phyloP scores from a whole-genome alignment of 2,797 vertebrate genomes.

The Luscinia luscinia region DNA sequence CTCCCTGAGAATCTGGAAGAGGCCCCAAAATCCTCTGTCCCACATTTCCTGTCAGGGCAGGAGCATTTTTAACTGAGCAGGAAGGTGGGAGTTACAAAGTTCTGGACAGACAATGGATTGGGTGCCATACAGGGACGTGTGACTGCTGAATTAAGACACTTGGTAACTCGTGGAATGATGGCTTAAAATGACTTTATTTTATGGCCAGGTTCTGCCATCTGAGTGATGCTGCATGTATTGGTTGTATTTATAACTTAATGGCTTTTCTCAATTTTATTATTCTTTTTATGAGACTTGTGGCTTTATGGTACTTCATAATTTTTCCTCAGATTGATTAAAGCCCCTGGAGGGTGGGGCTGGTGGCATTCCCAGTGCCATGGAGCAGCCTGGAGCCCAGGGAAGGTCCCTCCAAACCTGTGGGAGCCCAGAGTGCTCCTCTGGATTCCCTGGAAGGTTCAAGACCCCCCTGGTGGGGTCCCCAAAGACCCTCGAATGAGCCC shows the following conservation, averaged over 20 bases:
- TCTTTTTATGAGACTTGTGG: slow-evolving; percentile 78
- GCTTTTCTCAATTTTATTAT: slow-evolving; percentile 80
- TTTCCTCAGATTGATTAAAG: slow-evolving; percentile 76
- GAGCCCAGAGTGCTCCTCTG: no score
- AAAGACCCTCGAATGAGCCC: no score
- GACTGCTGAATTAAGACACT: slow-evolving; percentile 73
- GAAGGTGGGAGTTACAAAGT: background rate
- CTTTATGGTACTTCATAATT: slow-evolving; percentile 81
- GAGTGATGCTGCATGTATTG: slow-evolving; percentile 77
- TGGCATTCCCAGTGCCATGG: background rate
- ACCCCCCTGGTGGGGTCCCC: no score
- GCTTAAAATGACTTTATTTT: slow-evolving; percentile 77
- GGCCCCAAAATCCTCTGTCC: background rate
- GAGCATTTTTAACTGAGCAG: background rate
- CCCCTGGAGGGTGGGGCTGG: slow-evolving; percentile 64
- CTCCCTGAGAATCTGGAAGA: background rate
- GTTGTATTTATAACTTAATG: slow-evolving; percentile 83
- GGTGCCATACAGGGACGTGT: slow-evolving; percentile 38
- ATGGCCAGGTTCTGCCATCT: slow-evolving; percentile 70
- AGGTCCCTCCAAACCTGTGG: background rate
- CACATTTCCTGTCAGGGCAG: rapidly evolving
- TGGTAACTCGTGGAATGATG: slow-evolving; percentile 73
- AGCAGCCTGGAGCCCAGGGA: background rate
- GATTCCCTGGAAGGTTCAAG: no score
- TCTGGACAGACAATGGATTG: background rate